Evolutionary conservation across 2,888 invertebrate genomes (phyloP), one percentile per base, ranked within the genome.

Genomic region (Harpalus rufipes): DNA sequence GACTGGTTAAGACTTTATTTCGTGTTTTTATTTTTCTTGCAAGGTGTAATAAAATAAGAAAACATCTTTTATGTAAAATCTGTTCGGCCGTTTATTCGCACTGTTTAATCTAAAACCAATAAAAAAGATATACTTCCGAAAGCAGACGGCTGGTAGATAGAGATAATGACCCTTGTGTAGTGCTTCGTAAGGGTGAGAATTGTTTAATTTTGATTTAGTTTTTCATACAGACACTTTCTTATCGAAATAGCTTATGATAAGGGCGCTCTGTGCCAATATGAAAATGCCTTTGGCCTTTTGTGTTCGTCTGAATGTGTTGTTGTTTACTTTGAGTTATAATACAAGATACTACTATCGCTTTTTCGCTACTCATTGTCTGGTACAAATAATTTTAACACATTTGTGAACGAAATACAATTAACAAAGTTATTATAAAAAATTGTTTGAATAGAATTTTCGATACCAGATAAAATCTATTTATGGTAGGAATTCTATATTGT

Each of bases 211-310:
- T 80, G 80, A 80, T 61, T 80, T 80, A 61, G 61, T 41, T 32
- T 80, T 59, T 39, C 59, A 59, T 61, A 16, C 58, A 80, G 21
- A 80, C 80, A 84, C 86, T 87, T 87, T 85, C 87, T 88, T 88
- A 88, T 88, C 87, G 86, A 85, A 87, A 86, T 86, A 86, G 87
- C 86, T 79, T 80, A 61, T 56, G 87, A 88, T 88, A 88, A 87
- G 87, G 84, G 41, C 21, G 58, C 12, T 85, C 85, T 87, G 85
- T 87, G 87, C 87, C 87, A 88, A 87, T 88, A 87, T 88, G 87
- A 87, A 87, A 86, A 87, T 86, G 87, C 87, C 63, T 39, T 39
- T 61, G 59, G 80, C 59, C 61, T 41, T 80, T 80, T 74, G 74
- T 65, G 65, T 12, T 14, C 25, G 58, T 14, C 0, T 18, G 32